phyloP scores from a whole-genome alignment of 2,113 vertebrate genomes.

The Toxotes jaculatrix region DNA sequence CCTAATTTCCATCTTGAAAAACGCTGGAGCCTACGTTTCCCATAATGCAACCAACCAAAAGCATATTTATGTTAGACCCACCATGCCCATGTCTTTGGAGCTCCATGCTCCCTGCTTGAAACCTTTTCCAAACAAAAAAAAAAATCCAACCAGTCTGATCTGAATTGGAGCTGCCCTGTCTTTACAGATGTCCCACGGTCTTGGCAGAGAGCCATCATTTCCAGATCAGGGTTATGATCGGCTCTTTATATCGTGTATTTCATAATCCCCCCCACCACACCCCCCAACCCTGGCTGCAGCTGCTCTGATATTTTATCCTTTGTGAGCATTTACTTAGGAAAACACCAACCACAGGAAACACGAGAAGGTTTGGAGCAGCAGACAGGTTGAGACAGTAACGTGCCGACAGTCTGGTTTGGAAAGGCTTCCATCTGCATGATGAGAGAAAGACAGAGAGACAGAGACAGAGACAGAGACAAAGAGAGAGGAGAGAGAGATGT shows the following conservation, averaged over 20 bases:
- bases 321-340: constrained; percentile 60
- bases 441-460: constrained; percentile 11
- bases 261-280: constrained; percentile 2
- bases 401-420: constrained; percentile 52
- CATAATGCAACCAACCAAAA: background rate
- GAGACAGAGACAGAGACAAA: constrained; percentile 4
- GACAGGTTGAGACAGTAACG: constrained; percentile 59
- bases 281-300: constrained; percentile 39
- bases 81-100: no score
- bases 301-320: constrained; percentile 57
- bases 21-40: background rate
- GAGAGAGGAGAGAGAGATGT: constrained; percentile 5
- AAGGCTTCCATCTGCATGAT: constrained; percentile 57
- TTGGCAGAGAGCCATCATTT: constrained; percentile 6
- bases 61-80: background rate
- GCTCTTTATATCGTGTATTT: constrained; percentile 57
- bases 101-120: no score
- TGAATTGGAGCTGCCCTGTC: background rate
- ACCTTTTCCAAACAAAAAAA: background rate
- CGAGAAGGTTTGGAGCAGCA: constrained; percentile 50
- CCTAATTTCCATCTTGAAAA: background rate
- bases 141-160: constrained; percentile 1
- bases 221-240: constrained; percentile 39
- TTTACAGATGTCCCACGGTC: background rate
- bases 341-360: constrained; percentile 54